These are phyloP conservation scores for Synodontis membranacea DNA, from an alignment of 2,113 vertebrate genomes.

Conservation along the genomic window DNA sequence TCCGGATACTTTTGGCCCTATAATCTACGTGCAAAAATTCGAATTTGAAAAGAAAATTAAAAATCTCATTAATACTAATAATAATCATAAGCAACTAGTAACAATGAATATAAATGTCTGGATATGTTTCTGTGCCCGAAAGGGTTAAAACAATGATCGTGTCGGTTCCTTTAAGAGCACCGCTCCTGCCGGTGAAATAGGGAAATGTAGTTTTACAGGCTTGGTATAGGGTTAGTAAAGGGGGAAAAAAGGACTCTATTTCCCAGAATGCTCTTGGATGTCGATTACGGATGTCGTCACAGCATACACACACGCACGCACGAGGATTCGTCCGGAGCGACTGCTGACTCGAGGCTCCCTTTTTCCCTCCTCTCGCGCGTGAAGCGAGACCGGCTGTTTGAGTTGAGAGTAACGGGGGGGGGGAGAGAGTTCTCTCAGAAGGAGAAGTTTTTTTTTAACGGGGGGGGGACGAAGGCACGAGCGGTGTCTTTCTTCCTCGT, in stretches of 20 bases:
- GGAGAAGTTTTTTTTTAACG: background rate
- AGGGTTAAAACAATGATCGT: no score
- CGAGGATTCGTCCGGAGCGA: constrained; percentile 69
- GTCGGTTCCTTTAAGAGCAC: constrained; percentile 10
- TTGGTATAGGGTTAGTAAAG: no score
- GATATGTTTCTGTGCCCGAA: background rate
- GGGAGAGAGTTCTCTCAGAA: no score
- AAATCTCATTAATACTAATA: no score
- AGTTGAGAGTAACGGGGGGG: constrained; percentile 51
- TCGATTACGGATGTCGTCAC: constrained; percentile 55
- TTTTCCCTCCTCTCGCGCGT: constrained; percentile 54
- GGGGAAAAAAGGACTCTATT: constrained; percentile 61
- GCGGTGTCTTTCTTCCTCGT: background rate
- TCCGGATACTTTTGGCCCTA: no score
- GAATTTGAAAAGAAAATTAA: no score
- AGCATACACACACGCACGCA: constrained; percentile 67
- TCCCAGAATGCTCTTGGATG: constrained; percentile 61
- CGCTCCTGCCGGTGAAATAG: background rate
- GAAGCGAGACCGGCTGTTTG: constrained; percentile 62
- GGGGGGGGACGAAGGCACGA: constrained; percentile 45
- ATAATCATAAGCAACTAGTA: no score
- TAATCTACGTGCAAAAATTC: no score
- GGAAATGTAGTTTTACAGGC: constrained; percentile 60
- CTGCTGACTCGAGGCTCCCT: constrained; percentile 72
- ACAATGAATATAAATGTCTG: no score